These are phyloP conservation scores for Scomber japonicus DNA, from an alignment of 2,113 vertebrate species.

Conservation along the genomic window DNA sequence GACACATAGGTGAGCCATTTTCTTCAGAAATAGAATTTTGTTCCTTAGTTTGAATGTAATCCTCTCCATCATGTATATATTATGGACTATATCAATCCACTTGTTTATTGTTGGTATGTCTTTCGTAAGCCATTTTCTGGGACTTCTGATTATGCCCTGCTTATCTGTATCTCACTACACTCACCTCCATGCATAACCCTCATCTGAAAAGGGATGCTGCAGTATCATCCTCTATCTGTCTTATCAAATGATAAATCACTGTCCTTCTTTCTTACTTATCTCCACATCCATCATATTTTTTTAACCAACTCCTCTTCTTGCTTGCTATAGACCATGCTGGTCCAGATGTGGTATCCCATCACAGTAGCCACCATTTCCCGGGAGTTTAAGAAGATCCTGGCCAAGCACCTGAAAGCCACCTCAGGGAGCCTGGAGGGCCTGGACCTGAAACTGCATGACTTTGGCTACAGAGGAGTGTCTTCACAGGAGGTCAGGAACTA, in stretches of 20 bases:
- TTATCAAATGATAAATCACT: neutral
- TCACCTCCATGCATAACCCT: too few relatives aligned
- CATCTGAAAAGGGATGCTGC: too few relatives aligned
- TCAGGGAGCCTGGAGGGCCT: slow-evolving; percentile 83
- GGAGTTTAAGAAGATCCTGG: slow-evolving; percentile 86
- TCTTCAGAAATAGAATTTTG: too few relatives aligned
- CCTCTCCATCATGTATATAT: too few relatives aligned
- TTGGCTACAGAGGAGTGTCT: slow-evolving; percentile 86
- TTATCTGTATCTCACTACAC: too few relatives aligned
- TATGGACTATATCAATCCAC: too few relatives aligned
- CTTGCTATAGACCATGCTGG: slow-evolving; percentile 80
- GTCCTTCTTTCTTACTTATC: neutral
- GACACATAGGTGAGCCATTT: too few relatives aligned
- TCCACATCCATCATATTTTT: neutral
- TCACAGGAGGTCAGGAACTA: slow-evolving; percentile 82
- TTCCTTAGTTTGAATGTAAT: too few relatives aligned
- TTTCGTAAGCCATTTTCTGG: too few relatives aligned
- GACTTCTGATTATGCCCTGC: too few relatives aligned
- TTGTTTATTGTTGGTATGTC: too few relatives aligned
- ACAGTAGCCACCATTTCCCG: slow-evolving; percentile 86
- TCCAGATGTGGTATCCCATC: slow-evolving; percentile 88
- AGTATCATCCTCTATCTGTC: neutral
- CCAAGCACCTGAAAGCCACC: slow-evolving; percentile 83
- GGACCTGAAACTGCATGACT: slow-evolving; percentile 84
- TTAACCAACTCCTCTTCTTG: neutral